phyloP scores from a whole-genome alignment of 2,113 vertebrate genomes.

The Erinaceus europaeus region DNA sequence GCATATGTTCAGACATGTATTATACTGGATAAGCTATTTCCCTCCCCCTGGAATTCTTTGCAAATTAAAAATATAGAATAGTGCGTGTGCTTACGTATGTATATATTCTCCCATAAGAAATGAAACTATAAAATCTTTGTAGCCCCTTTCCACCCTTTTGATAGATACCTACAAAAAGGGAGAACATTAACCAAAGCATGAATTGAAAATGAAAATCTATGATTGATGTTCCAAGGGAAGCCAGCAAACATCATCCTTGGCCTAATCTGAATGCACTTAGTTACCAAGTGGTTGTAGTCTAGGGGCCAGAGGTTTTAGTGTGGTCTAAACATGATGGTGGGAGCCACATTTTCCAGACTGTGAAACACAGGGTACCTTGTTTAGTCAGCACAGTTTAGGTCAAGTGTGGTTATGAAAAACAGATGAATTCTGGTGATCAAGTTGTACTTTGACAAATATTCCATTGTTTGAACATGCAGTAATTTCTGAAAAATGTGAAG shows the following conservation, averaged over 20 bases:
- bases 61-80: constrained; percentile 13
- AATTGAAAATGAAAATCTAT: constrained; percentile 42
- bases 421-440: constrained; percentile 82
- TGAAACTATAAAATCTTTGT: constrained; percentile 11
- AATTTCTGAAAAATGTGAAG: constrained; percentile 75
- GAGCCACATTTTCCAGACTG: constrained; percentile 76
- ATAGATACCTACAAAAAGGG: constrained; percentile 6
- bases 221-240: constrained; percentile 59
- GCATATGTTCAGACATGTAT: too few species aligned
- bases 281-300: constrained; percentile 54
- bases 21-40: too few species aligned
- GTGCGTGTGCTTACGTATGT: not conserved
- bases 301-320: constrained; percentile 64
- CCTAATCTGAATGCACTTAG: constrained; percentile 66
- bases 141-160: not conserved
- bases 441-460: constrained; percentile 82
- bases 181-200: constrained; percentile 39
- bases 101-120: not conserved
- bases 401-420: constrained; percentile 81
- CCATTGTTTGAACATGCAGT: constrained; percentile 77
- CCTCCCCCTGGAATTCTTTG: not conserved
- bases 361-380: constrained; percentile 82
- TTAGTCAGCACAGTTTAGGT: constrained; percentile 79
- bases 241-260: constrained; percentile 64
- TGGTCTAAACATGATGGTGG: constrained; percentile 64